These are phyloP conservation scores for Campaea margaritaria DNA, from an alignment of 2,888 invertebrate species.

Conservation along the genomic window DNA sequence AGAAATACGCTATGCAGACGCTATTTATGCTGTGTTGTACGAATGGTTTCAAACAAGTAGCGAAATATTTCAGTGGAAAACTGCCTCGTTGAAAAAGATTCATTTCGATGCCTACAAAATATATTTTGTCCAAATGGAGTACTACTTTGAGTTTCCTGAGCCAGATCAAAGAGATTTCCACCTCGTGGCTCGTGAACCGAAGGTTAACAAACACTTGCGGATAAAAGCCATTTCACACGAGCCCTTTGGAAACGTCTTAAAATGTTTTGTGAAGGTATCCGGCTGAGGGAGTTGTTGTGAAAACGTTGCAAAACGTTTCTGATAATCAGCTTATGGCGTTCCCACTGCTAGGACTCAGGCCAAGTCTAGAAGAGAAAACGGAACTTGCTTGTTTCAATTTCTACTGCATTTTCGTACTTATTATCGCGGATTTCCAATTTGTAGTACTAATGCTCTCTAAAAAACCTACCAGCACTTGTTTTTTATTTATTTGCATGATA, in stretches of 20 bases:
- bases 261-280: constrained; percentile 9
- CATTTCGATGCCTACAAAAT: not conserved
- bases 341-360: no score
- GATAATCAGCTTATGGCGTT: no score
- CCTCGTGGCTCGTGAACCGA: constrained; percentile 1
- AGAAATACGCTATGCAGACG: no score
- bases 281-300: constrained; percentile 1
- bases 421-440: no score
- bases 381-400: no score
- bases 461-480: no score
- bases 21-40: no score
- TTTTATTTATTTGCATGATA: no score
- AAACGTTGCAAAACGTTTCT: not conserved
- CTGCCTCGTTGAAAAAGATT: not conserved
- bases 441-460: no score
- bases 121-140: not conserved
- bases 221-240: constrained; percentile 13
- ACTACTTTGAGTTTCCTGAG: not conserved
- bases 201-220: constrained; percentile 1
- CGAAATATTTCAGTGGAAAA: not conserved
- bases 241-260: constrained; percentile 2
- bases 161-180: constrained; percentile 7
- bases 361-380: no score
- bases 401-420: no score
- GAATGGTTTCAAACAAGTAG: not conserved